These are phyloP conservation scores for Thamnaconus septentrionalis DNA, from an alignment of 2,113 vertebrate genomes.

Conservation along the genomic window DNA sequence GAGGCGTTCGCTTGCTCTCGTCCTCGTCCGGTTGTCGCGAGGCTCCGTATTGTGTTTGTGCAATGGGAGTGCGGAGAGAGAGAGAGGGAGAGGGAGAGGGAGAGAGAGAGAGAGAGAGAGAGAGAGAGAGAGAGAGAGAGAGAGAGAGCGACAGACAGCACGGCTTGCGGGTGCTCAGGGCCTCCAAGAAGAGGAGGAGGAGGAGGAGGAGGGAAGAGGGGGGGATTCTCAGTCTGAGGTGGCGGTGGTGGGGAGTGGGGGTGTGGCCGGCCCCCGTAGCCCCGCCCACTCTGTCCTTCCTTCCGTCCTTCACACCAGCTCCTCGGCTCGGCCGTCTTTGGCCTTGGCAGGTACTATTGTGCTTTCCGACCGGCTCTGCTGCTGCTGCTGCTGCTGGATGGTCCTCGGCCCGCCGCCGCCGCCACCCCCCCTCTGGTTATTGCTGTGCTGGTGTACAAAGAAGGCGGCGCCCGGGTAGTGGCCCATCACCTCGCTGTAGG, in stretches of 20 bases:
- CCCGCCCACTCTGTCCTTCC: conserved; percentile 61
- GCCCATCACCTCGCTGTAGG: conserved; percentile 97
- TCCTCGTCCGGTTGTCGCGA: conserved; percentile 49
- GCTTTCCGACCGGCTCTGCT: conserved; percentile 86
- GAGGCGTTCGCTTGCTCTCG: not conserved
- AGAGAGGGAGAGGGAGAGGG: conserved; percentile 36
- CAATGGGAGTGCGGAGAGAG: conserved; percentile 70
- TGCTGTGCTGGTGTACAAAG: conserved; percentile 95
- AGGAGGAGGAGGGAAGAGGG: conserved; percentile 24
- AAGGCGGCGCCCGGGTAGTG: conserved; percentile 87
- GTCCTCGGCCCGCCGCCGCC: conserved; percentile 75
- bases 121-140: conserved; percentile 41
- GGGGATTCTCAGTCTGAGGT: conserved; percentile 31
- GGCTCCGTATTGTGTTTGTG: conserved; percentile 67
- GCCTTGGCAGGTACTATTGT: conserved; percentile 86
- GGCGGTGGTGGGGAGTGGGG: conserved; percentile 1
- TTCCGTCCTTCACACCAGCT: conserved; percentile 79
- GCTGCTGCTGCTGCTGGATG: conserved; percentile 67
- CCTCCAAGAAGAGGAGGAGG: too few species aligned
- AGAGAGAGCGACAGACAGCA: conserved; percentile 29
- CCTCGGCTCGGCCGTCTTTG: conserved; percentile 83
- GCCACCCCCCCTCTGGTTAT: conserved; percentile 62
- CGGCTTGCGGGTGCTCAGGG: conserved; percentile 22
- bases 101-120: conserved; percentile 32
- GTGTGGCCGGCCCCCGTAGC: not conserved